phyloP scores from a whole-genome alignment of 2,113 vertebrate genomes.

The Stomatorhinus ivindoensis region DNA sequence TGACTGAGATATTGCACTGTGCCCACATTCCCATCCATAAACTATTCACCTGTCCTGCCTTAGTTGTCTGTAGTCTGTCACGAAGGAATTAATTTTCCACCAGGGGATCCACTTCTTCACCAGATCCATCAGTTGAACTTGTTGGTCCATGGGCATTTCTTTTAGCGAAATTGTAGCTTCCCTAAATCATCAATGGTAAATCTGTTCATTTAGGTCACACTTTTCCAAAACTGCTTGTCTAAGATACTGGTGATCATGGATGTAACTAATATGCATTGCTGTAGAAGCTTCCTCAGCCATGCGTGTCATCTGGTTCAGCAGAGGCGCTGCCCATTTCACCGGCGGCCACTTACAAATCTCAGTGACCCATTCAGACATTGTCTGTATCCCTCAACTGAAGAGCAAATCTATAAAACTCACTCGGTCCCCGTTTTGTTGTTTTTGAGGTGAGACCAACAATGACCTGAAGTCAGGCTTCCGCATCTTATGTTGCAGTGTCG shows the following conservation, averaged over 20 bases:
- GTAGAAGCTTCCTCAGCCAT: neutral
- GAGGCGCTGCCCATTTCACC: neutral
- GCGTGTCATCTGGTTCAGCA: neutral
- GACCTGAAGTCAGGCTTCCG: no score
- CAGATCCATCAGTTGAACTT: neutral
- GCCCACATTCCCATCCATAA: neutral
- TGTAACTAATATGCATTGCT: neutral
- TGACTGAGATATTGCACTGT: neutral
- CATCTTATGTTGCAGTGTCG: no score
- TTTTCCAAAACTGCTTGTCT: neutral
- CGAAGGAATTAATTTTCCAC: neutral
- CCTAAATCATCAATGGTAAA: neutral
- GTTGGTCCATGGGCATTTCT: neutral
- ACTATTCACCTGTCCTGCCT: neutral
- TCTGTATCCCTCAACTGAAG: neutral
- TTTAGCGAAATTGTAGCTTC: neutral
- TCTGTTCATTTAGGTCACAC: neutral
- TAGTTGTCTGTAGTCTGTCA: neutral
- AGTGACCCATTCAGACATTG: neutral
- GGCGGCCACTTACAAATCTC: no score
- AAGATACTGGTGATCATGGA: neutral
- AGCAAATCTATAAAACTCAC: no score
- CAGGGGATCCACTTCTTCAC: neutral
- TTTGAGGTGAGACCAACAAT: no score
- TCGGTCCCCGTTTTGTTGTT: no score